Evolutionary conservation across 92 coral and sea anemone species (phyloP).

Genomic region (Epizoanthus scotinus): DNA sequence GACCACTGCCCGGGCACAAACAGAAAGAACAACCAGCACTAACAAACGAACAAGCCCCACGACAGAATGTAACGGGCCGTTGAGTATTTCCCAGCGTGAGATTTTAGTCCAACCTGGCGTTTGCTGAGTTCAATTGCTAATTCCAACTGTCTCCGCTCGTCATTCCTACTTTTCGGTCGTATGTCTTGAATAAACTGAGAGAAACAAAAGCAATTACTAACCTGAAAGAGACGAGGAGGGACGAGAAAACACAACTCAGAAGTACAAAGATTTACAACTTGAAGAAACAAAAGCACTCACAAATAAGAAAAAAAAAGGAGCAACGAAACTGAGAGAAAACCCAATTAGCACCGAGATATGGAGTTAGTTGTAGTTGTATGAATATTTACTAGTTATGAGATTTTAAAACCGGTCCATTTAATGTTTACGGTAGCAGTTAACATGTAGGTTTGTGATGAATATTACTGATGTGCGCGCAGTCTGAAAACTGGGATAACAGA

Average conservation of each 20-base stretch:
- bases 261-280: not conserved
- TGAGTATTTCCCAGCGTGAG: conserved; percentile 40
- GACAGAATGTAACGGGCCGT: conserved; percentile 54
- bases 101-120: conserved; percentile 59
- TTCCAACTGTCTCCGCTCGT: conserved; percentile 84
- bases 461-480: too few relatives aligned
- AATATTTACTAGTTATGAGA: too few relatives aligned
- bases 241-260: not conserved
- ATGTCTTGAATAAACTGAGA: conserved; percentile 39
- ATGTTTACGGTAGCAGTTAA: too few relatives aligned
- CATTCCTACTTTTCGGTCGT: conserved; percentile 69
- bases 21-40: not conserved
- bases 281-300: conserved; percentile 16
- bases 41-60: not conserved
- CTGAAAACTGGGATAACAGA: too few relatives aligned
- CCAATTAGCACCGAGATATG: too few relatives aligned
- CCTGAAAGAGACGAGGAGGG: not conserved
- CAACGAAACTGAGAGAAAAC: not conserved
- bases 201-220: conserved; percentile 37
- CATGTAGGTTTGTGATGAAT: too few relatives aligned
- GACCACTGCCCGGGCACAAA: conserved; percentile 2
- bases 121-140: conserved; percentile 81
- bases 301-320: not conserved
- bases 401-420: too few relatives aligned
- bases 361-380: too few relatives aligned